These are phyloP conservation scores for Homalodisca vitripennis DNA, from an alignment of 1,140 invertebrate genomes.

Conservation along the genomic window DNA sequence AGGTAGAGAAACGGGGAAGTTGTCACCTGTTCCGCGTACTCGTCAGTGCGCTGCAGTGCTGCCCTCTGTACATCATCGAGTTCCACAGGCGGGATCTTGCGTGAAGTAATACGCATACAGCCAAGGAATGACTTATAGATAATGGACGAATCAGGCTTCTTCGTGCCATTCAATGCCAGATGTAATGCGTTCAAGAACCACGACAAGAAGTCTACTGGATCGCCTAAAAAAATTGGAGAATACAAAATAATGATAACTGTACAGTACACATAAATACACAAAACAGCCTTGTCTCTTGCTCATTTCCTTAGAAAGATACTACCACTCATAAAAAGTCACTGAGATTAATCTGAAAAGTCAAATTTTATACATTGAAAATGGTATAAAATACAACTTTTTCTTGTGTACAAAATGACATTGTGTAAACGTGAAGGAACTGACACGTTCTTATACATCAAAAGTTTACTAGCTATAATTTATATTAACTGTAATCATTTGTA, in stretches of 20 bases:
- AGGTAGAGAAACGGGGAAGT: conserved; percentile 94
- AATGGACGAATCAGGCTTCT: conserved; percentile 86
- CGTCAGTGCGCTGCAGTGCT: conserved; percentile 73
- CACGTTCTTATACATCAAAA: too few relatives aligned
- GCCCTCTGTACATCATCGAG: conserved; percentile 85
- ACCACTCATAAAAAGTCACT: too few relatives aligned
- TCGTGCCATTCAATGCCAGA: conserved; percentile 79
- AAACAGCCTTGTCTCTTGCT: too few relatives aligned
- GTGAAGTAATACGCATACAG: conserved; percentile 90
- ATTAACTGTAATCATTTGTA: too few relatives aligned
- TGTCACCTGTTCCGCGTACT: conserved; percentile 84
- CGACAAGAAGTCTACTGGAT: conserved; percentile 95
- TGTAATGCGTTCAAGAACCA: conserved; percentile 96
- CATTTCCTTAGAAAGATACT: too few relatives aligned
- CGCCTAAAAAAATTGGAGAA: conserved; percentile 61
- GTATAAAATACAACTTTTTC: too few relatives aligned
- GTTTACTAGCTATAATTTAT: too few relatives aligned
- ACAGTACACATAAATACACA: background rate
- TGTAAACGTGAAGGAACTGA: too few relatives aligned
- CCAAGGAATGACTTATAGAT: conserved; percentile 96
- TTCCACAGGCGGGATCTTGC: conserved; percentile 93
- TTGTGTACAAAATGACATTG: too few relatives aligned
- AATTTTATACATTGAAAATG: too few relatives aligned
- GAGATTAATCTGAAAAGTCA: too few relatives aligned
- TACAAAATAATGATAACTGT: background rate